These are phyloP conservation scores for Cerceris ruficornis DNA, from an alignment of 2,888 invertebrate genomes.

Conservation along the genomic window DNA sequence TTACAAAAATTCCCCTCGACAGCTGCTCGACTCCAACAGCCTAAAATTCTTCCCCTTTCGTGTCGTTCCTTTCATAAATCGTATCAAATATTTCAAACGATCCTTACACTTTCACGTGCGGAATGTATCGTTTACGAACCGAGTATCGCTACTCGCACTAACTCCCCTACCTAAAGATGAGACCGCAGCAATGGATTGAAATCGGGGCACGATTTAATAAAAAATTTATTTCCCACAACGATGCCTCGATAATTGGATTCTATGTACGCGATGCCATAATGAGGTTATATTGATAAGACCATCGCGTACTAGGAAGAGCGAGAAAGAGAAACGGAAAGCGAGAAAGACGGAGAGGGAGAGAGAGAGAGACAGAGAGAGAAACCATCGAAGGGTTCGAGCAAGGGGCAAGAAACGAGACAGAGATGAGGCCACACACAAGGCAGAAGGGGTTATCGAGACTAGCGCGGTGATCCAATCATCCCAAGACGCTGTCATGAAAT, in stretches of 20 bases:
- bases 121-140: not conserved
- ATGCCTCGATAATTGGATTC: slow-evolving; percentile 73
- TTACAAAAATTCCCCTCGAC: not conserved
- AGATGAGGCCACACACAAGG: slow-evolving; percentile 42
- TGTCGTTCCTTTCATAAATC: not conserved
- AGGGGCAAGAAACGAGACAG: slow-evolving; percentile 10
- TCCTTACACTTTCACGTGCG: not conserved
- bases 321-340: slow-evolving; percentile 9
- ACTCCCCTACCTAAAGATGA: slow-evolving; percentile 14
- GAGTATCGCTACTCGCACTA: slow-evolving; percentile 4
- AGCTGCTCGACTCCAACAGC: not conserved
- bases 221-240: slow-evolving; percentile 66
- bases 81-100: not conserved
- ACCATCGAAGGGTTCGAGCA: no score
- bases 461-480: slow-evolving; percentile 79
- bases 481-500: slow-evolving; percentile 79
- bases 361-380: slow-evolving; percentile 20
- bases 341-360: slow-evolving; percentile 4
- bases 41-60: not conserved
- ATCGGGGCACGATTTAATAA: slow-evolving; percentile 60
- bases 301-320: slow-evolving; percentile 28
- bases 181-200: slow-evolving; percentile 39
- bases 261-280: slow-evolving; percentile 68
- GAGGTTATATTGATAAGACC: slow-evolving; percentile 75
- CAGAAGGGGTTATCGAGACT: slow-evolving; percentile 74